Base-by-base conservation (phyloP, 2,888 invertebrate genomes). In the Halocaridina rubra region DNA sequence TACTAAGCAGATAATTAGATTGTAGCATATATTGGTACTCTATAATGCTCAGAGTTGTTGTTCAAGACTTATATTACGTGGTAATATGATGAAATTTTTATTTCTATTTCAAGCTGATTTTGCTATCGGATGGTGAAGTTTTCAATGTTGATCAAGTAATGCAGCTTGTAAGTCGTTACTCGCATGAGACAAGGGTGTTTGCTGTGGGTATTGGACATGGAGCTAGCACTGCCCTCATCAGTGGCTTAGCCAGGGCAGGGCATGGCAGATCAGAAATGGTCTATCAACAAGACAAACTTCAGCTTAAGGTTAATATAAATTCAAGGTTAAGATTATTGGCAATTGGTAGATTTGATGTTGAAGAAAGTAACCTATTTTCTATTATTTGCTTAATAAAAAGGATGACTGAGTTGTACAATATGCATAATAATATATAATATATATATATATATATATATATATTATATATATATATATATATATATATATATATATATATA, bases 101-200 rank as follows among this genome's bases (percentile, higher is more conserved):
- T n/a, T n/a, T n/a, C n/a, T 53, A 10, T 10, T 53, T 33, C 16
- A 67, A 86, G 86, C 69, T 91, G 7, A 90, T 91, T 82, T 80
- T 91, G 19, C 88, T 91, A 8, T 91, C 91, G 13, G 91, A 91
- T 88, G 91, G 91, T 27, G 90, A 89, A 75, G 86, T 86, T 13
- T 88, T 85, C 16, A 91, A 91, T 78, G 89, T 90, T 1, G 88
- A 89, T 4, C 88, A 89, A 77, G 90, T 91, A 0, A 87, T 90
- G 53, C 87, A 89, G 4, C 85, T 90, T 8, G 90, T 89, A 4
- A 87, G 88, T 30, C 84, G 88, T 3, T 88, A 90, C 75, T 88
- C 89, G 1, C 84, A 89, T 39, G 89, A 89, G 19, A 88, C 89
- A 7, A 87, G 90, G 46, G 89, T 90, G 2, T 90, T 90, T 86